Evolutionary conservation across 2,113 vertebrate genomes (phyloP), one percentile per base, ranked within the genome.

Genomic region (Hirundichthys speculiger): DNA sequence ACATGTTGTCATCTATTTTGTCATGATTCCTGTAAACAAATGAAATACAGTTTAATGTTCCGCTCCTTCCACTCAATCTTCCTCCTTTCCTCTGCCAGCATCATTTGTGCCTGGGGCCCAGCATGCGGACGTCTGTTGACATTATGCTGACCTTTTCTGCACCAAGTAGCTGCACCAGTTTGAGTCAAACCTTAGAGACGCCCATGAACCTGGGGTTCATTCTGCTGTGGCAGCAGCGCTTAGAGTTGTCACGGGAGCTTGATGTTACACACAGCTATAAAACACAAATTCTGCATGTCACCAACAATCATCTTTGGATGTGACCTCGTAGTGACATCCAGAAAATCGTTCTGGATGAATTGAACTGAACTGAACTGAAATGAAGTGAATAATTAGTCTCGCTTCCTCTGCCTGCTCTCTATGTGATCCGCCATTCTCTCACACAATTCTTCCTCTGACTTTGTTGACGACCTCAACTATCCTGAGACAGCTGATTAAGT

Each of bases 81-180:
- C 30, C 30, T 34, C 30, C 5, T 54, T 48, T 64, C 19, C 42
- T 38, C 74, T 47, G 81, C 63, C 24, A 73, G 46, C 76, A 54
- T 51, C 66, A 48, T 68, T 70, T 69, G 68, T 47, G 58, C 75
- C 68, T 54, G 25, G 30, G 49, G 42, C 76, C 0, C 82, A 79
- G 67, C 70, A 11, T 77, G 87, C 57, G 65, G 65, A 76, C 21
- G 74, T 56, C 71, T 61, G 64, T 73, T 86, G 80, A 64, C 74
- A 85, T 85, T 82, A 77, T 57, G n/a, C 43, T 84, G 89, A 90
- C 87, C 82, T 89, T 88, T 77, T 73, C 85, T 64, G 64, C 64
- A 53, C 68, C 1, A 14, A 41, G 43, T 48, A 53, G 51, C 66
- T 80, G 65, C 51, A 53, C 64, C 64, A 71, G 63, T 73, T 50